Evolutionary conservation across 2,888 invertebrate species (phyloP), one percentile per base, ranked within the genome.

Genomic region (Orthosia gracilis): DNA sequence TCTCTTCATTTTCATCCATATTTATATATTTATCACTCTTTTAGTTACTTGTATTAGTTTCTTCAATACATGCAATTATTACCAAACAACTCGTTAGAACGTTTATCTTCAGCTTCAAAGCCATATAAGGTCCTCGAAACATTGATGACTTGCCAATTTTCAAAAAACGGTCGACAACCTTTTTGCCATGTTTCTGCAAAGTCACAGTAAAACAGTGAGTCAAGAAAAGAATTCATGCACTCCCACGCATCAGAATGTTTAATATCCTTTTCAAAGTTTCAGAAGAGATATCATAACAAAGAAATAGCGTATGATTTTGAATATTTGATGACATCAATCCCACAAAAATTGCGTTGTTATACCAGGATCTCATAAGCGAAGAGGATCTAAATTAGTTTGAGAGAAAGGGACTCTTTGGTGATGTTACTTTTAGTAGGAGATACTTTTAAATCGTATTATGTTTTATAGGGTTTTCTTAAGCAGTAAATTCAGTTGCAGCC

Each of bases 181-280:
- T 23, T 49, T 76, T 9, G 18, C 3, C 23, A 55, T 66, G 3
- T 11, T 17, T 15, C 5, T 55, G 13, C 26, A 4, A 0, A 26
- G 13, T 54, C 69, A 31, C 13, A 73, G 11, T 17, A n/a, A 55
- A 18, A 55, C 67, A 66, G 18, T 73, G 77, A 76, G 11, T 73
- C 77, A 67, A 57, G 18, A 68, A 26, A 49, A 40, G 23, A 12
- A 45, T 7, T 49, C 40, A 45, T 21, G 17, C 11, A 7, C 21
- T 12, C 65, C 54, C 21, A 73, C 73, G 67, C 31, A 40, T 15
- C 23, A 21, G 12, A 57, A 73, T 67, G 67, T 49, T 40, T 15
- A 40, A 40, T 4, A 21, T 4, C 49, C 23, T 71, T 57, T 70
- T 64, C 17, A n/a, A 50, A 49, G 47, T 54, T 64, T 40, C 76